These are phyloP conservation scores for Drosophila orena DNA, from an alignment of 1,140 invertebrate species.

Conservation along the genomic window DNA sequence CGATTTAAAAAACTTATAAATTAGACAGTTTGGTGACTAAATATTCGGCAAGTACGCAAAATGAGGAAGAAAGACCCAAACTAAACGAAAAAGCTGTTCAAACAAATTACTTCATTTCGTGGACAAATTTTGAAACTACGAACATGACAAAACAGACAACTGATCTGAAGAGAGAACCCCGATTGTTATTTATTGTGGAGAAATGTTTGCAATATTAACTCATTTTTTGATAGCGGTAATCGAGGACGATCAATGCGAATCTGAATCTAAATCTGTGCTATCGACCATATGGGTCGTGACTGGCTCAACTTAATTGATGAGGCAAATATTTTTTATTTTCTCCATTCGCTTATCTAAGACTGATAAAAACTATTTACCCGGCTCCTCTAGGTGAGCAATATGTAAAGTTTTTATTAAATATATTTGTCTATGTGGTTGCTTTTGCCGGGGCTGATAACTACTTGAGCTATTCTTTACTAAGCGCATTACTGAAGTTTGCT, in stretches of 20 bases:
- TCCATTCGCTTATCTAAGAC: constrained; percentile 60
- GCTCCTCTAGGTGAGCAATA: constrained; percentile 11
- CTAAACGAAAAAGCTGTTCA: constrained; percentile 56
- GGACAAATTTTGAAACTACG: constrained; percentile 27
- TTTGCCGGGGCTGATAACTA: constrained; percentile 19
- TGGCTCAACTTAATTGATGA: constrained; percentile 54
- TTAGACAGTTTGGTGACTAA: not conserved
- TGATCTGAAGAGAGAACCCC: constrained; percentile 15
- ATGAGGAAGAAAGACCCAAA: not conserved
- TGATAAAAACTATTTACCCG: constrained; percentile 64
- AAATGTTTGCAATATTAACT: constrained; percentile 32
- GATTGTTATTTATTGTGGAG: constrained; percentile 6
- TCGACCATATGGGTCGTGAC: constrained; percentile 1
- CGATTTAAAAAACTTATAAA: not conserved
- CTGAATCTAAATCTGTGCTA: not conserved
- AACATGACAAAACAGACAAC: constrained; percentile 2
- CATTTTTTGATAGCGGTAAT: constrained; percentile 15
- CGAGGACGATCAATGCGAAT: constrained; percentile 3
- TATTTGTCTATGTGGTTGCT: constrained; percentile 8
- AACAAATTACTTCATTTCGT: constrained; percentile 43
- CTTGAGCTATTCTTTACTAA: constrained; percentile 11
- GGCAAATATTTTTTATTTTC: constrained; percentile 43
- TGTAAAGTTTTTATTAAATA: constrained; percentile 27
- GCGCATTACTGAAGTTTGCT: constrained; percentile 25
- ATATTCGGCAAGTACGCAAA: constrained; percentile 3